Conservation (phyloP, 2,888 invertebrate species). For the Disparrhopalites patrizii region DNA sequence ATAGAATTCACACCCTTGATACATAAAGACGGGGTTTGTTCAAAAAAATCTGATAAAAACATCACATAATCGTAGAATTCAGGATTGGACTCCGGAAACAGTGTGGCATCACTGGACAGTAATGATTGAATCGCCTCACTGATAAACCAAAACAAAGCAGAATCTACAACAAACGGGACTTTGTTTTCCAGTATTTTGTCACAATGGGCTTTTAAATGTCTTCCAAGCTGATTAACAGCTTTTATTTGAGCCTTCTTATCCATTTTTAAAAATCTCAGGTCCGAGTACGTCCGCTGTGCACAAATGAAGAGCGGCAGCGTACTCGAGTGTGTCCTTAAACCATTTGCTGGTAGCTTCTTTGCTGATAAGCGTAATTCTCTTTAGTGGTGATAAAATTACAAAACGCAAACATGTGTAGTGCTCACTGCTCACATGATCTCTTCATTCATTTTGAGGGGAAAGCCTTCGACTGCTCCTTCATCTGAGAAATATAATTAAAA, state of each 20-base stretch:
- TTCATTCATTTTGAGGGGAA: neutral
- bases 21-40: constrained; percentile 44
- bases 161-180: constrained; percentile 44
- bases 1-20: constrained; percentile 25
- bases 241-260: constrained; percentile 13
- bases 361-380: too few species aligned
- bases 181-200: constrained; percentile 45
- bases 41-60: constrained; percentile 46
- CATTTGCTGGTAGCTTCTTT: too few species aligned
- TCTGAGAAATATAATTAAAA: neutral
- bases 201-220: constrained; percentile 41
- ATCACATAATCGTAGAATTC: constrained; percentile 42
- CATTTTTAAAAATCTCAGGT: constrained; percentile 29
- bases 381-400: too few species aligned
- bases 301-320: too few species aligned
- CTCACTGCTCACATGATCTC: neutral
- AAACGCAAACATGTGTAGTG: neutral
- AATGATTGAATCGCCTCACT: constrained; percentile 35
- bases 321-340: too few species aligned
- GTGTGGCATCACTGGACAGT: constrained; percentile 20
- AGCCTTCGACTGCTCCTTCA: neutral
- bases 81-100: constrained; percentile 20
- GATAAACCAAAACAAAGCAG: constrained; percentile 32
- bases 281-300: neutral
- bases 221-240: constrained; percentile 37